These are phyloP conservation scores for Hystrix brachyura DNA, from an alignment of 2,113 vertebrate genomes.

Conservation along the genomic window DNA sequence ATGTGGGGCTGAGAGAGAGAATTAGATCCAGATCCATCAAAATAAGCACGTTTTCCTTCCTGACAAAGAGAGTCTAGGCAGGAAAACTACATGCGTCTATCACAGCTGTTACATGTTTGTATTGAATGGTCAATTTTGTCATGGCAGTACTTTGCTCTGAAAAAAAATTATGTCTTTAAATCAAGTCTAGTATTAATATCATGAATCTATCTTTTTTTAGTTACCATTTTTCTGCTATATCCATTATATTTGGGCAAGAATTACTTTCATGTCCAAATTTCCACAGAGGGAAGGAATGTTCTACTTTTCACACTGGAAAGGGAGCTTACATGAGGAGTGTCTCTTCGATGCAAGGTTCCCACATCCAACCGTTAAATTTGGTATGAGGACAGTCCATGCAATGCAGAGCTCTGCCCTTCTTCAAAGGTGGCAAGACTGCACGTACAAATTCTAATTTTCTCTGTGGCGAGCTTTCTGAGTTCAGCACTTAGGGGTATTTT, in stretches of 20 bases:
- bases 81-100: background rate
- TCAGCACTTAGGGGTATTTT: background rate
- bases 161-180: background rate
- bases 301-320: background rate
- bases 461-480: background rate
- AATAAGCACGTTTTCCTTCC: background rate
- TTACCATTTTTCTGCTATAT: background rate
- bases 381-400: background rate
- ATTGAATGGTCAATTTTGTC: background rate
- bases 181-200: background rate
- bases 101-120: background rate
- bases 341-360: background rate
- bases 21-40: background rate
- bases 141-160: background rate
- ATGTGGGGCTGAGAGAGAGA: rapidly evolving
- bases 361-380: background rate
- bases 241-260: background rate
- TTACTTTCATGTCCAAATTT: background rate
- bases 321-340: background rate
- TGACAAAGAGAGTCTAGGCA: background rate
- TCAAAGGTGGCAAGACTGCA: background rate
- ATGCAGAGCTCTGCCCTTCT: background rate
- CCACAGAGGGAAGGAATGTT: background rate
- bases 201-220: background rate
- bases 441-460: background rate